Base-by-base conservation (phyloP, 2,113 vertebrate species). In the Callaeas wilsoni region DNA sequence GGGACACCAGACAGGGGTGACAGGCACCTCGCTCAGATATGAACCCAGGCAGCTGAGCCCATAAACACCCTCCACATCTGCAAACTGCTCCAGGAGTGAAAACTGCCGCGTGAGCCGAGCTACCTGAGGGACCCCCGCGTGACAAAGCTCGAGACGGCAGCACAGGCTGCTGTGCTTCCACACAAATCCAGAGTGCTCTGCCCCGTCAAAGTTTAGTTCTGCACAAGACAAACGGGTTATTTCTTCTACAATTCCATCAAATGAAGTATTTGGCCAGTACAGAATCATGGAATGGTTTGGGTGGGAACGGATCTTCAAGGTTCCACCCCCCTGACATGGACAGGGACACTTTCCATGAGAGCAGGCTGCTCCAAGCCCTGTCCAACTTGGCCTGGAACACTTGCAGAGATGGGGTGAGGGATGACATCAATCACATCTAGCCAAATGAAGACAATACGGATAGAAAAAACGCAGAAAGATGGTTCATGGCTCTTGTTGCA, bases 61-160 rank as follows among this genome's bases (percentile, higher is more conserved):
- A 46, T 6, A 18, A 50, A 52, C 13, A 37, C 4, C 14, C 10
- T 59, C 22, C 26, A 7, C 2, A 42, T 15, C 46, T 50, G 16
- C 71, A 59, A 32, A 35, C n/a, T 49, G 55, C 53, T 49, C 53
- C 89, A 74, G 80, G 46, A 87, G 39, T 23, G n/a, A 21, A 22
- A 57, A n/a, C 0, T 29, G 41, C n/a, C 5, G 4, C 0, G 9
- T 2, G 26, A 81, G 50, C 1, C 10, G 44, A 5, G 6, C 32
- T 20, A 35, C 52, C 69, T 29, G n/a, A 25, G 39, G 30, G 30
- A 8, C 41, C 39, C 23, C 25, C 14, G 3, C 0, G 0, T 8
- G 4, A 20, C 2, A 4, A 1, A 6, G 39, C 75, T 12, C 0
- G 1, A 74, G 37, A 16, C 27, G 49, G 62, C 60, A 53, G 19